Evolutionary conservation across 2,797 vertebrate species (phyloP).

Genomic region (Hippoglossus hippoglossus): DNA sequence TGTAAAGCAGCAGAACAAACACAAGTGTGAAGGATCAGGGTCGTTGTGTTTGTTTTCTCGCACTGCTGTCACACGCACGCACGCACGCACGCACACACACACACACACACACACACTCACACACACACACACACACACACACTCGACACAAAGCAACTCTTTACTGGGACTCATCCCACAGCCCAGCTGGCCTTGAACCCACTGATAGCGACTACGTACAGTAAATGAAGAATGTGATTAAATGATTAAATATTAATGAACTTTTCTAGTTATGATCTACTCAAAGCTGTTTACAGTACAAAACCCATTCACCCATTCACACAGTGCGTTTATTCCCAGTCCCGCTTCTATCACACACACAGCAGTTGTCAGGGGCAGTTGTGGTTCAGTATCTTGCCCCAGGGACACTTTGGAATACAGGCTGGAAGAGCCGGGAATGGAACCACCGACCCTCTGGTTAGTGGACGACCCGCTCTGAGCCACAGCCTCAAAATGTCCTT

Average conservation of each 20-base stretch:
- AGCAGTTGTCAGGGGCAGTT: no score
- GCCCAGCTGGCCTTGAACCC: slow-evolving; percentile 2
- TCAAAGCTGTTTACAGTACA: no score
- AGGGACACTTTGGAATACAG: no score
- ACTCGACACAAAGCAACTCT: slow-evolving; percentile 19
- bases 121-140: background rate
- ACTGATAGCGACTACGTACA: background rate
- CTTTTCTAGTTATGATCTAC: no score
- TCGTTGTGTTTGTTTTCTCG: slow-evolving; percentile 71
- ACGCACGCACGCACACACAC: background rate
- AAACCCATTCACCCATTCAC: no score
- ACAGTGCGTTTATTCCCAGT: no score
- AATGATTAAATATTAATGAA: background rate
- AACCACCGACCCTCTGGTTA: no score
- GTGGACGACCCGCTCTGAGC: no score
- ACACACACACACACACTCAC: slow-evolving; percentile 9
- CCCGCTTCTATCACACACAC: no score
- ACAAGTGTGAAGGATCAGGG: slow-evolving; percentile 37
- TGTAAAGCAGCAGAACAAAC: slow-evolving; percentile 59
- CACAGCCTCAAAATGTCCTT: no score
- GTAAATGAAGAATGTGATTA: background rate
- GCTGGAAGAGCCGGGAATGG: no score
- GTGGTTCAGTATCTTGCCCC: no score
- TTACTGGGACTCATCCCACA: slow-evolving; percentile 6
- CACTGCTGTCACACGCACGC: slow-evolving; percentile 40